Evolutionary conservation across 2,888 invertebrate species (phyloP).

Genomic region (Eupithecia vulgata): DNA sequence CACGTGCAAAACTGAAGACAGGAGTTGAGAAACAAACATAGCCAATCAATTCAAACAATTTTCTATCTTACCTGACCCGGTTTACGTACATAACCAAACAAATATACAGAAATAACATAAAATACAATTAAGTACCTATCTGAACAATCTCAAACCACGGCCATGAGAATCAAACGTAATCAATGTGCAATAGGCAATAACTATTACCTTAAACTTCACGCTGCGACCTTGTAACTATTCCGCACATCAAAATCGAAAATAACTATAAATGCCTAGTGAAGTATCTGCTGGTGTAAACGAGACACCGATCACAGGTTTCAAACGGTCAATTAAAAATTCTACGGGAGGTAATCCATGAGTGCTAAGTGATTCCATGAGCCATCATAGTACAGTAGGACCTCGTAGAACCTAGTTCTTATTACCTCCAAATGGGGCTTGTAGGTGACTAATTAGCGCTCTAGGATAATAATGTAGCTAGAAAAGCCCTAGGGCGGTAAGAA

Average conservation of each 20-base stretch:
- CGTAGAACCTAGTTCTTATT: no score
- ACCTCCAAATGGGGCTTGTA: no score
- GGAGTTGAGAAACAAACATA: not conserved
- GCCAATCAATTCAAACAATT: not conserved
- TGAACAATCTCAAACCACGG: conserved; percentile 21
- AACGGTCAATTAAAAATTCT: not conserved
- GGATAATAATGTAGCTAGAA: no score
- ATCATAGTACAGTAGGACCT: no score
- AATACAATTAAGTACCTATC: not conserved
- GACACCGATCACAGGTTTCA: not conserved
- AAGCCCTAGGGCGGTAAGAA: no score
- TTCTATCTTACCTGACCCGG: not conserved
- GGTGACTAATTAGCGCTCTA: no score
- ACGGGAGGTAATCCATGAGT: not conserved
- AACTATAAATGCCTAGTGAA: conserved; percentile 22
- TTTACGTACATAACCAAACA: not conserved
- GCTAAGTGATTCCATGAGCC: no score
- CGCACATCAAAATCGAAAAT: conserved; percentile 42
- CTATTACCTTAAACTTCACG: conserved; percentile 38
- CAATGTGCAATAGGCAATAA: conserved; percentile 28
- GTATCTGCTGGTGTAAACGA: not conserved
- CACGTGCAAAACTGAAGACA: no score
- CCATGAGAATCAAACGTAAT: conserved; percentile 32
- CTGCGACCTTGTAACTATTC: conserved; percentile 45
- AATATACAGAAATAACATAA: not conserved